Conservation (phyloP, 2,113 vertebrate species). For the Eudyptes chrysolophus region DNA sequence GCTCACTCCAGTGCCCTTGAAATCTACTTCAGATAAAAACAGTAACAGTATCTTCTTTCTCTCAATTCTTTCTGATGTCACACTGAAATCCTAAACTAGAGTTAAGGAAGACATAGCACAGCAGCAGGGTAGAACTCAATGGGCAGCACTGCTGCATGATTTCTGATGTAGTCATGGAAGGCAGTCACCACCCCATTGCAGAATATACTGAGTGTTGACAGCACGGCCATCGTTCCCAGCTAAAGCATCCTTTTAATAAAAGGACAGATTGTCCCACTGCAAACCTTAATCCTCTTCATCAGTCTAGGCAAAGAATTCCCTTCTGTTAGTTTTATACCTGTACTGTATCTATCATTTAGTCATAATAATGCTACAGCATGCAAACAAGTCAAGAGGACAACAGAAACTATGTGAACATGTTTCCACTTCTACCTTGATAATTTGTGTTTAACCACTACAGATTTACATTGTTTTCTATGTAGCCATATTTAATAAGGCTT, state of each 20-base stretch:
- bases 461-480: not conserved
- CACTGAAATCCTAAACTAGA: not conserved
- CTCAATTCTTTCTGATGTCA: not conserved
- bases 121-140: not conserved
- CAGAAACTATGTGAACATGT: accelerated
- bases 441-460: not conserved
- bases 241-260: not conserved
- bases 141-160: not conserved
- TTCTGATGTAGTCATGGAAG: not conserved
- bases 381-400: not conserved
- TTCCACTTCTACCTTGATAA: not conserved
- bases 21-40: not conserved
- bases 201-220: not conserved
- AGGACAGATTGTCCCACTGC: too few relatives aligned
- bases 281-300: not conserved
- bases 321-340: not conserved
- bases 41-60: not conserved
- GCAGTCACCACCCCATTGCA: not conserved
- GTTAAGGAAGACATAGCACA: not conserved
- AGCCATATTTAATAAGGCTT: not conserved
- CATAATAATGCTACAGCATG: not conserved
- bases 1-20: not conserved
- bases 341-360: not conserved
- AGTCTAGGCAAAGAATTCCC: not conserved
- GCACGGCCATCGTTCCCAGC: not conserved